Base-by-base conservation (phyloP, 2,797 vertebrate species). In the Esox masquinongy region DNA sequence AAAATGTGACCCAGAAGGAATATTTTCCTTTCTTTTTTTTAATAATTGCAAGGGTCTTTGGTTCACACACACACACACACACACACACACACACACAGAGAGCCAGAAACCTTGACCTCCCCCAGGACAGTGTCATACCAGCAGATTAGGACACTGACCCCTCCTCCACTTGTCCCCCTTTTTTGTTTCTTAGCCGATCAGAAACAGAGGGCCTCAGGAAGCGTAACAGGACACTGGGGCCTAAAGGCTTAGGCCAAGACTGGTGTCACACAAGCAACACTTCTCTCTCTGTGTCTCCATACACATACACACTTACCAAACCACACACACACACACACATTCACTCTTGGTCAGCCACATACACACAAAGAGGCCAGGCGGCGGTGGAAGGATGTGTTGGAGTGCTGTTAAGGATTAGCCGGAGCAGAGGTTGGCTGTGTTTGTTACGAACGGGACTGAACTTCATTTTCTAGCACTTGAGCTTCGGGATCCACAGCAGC, bases 151-250 rank as follows among this genome's bases (percentile, higher is more conserved):
- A 84, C 83, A 83, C 56, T 90, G 88, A 91, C 90, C 90, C 87
- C 80, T 88, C 90, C 87, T 77, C 88, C 89, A 85, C 87, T 88
- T 69, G 85, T 79, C 67, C 43, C 63, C 88, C 85, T 87, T 88
- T 88, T 53, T 22, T 59, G 66, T 66, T 68, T 80, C 82, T 77
- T 12, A 79, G 75, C 93, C 93, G 93, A 93, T 94, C 81, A 87
- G 79, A 89, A 74, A 3, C 56, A 69, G 68, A 79, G 78, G 85
- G 80, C 85, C 84, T 83, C 86, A 91, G 87, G 90, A 89, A 88
- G 87, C 90, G 93, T 92, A 93, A 94, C 73, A 83, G 85, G 92
- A 94, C 91, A 93, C 94, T 87, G 61, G 81, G 86, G 83, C 89
- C 73, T 70, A 82, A 85, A 79, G 84, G 89, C 86, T 87, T 85